These are phyloP conservation scores for Philotrypesis tridentata DNA, from an alignment of 1,140 invertebrate species.

Conservation along the genomic window DNA sequence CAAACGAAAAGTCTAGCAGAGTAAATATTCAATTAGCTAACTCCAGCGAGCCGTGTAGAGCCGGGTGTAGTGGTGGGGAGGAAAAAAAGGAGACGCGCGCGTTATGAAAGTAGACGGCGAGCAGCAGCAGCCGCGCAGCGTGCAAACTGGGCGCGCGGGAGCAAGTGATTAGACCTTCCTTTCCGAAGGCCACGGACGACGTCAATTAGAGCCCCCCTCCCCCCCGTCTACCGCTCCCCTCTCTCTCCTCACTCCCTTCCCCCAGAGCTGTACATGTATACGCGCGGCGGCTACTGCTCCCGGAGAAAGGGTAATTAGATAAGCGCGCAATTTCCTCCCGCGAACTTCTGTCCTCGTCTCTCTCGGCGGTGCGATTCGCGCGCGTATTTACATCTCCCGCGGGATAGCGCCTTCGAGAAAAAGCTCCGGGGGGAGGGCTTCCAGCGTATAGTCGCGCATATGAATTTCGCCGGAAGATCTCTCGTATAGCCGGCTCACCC, in stretches of 20 bases:
- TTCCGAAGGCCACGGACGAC: constrained; percentile 45
- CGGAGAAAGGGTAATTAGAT: constrained; percentile 67
- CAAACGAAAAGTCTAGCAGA: not conserved
- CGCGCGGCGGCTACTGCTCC: not conserved
- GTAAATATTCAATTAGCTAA: constrained; percentile 16
- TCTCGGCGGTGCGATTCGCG: constrained; percentile 69
- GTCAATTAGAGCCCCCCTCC: constrained; percentile 42
- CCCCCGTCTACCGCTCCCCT: not conserved
- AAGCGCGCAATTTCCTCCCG: constrained; percentile 68
- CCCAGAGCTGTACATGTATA: not conserved
- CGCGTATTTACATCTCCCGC: constrained; percentile 72
- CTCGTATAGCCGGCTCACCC: constrained; percentile 50
- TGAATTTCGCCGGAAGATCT: constrained; percentile 47
- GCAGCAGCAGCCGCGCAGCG: too few species aligned
- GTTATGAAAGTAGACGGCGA: constrained; percentile 13
- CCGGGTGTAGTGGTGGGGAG: too few species aligned
- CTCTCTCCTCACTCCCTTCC: constrained; percentile 5
- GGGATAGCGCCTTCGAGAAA: constrained; percentile 56
- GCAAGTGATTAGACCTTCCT: constrained; percentile 46
- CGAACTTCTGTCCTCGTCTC: constrained; percentile 66
- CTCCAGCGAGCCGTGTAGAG: not conserved
- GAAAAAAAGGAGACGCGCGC: not conserved
- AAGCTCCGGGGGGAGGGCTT: constrained; percentile 46
- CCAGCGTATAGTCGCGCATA: constrained; percentile 22
- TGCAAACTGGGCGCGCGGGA: not conserved